Evolutionary conservation across 2,888 invertebrate species (phyloP), one percentile per base, ranked within the genome.

Genomic region (Agonopterix arenella): DNA sequence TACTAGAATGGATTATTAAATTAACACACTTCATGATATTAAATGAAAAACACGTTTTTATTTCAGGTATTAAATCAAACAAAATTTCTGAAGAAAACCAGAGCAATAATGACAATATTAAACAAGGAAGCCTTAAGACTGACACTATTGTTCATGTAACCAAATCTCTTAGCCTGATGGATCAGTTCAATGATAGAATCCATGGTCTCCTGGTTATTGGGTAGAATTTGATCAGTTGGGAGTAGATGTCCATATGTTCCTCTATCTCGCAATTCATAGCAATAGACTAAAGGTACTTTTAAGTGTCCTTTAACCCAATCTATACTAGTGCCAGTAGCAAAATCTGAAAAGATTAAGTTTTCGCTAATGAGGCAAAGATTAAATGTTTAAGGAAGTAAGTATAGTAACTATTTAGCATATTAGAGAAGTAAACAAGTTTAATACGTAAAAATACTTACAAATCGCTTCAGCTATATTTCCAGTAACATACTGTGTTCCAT

Each of bases 221-320:
- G 91, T 11, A 91, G 73, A 52, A 96, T 95, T 68, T 93, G 91
- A 0, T 90, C 84, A 0, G 91, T 74, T 0, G 95, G 95, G 1
- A 96, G 77, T 0, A 94, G 60, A 72, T 94, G 94, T 0, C 95
- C 95, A 66, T 90, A 90, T 0, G 67, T 63, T 0, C 94, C 94
- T 3, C 67, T 89, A 62, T 96, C 96, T 0, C 93, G 83, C 1
- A 95, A 84, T 73, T 96, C 95, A 51, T 93, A 93, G 1, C 93
- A 92, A 71, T 93, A 94, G 0, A 92, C 84, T 11, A 95, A 83
- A 8, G 93, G 93, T 0, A 92, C 90, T 2, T 91, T 83, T 0
- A 91, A 81, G 0, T 74, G 84, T 0, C 90, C 94, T 64, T 95
- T 93, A 0, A 93, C 94, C 93, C 95, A 96, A 65, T 97, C 96